Percentiles rank a stretch among this genome's conserved stretches.
phyloP scores from a whole-genome alignment of 2,888 invertebrate species.

The Esperia sulphurella region DNA sequence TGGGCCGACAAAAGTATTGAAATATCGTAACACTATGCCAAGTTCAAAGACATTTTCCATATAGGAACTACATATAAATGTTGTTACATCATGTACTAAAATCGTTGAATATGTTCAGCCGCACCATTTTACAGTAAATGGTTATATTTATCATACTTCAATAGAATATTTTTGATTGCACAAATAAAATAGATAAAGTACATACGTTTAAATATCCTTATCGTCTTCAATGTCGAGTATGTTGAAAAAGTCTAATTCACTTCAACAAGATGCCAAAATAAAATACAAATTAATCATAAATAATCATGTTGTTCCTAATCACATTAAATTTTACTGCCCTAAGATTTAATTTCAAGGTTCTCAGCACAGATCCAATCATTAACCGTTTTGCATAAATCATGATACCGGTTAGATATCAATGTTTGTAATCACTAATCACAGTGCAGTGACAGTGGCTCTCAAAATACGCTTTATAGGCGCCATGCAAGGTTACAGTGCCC shows the following conservation, averaged over 20 bases:
- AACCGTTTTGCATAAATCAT: slow-evolving; percentile 33
- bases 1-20: no score
- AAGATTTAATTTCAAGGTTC: slow-evolving; percentile 33
- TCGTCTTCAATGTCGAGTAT: no score
- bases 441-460: slow-evolving; percentile 7
- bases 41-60: no score
- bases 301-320: slow-evolving; percentile 22
- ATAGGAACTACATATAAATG: no score
- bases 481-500: slow-evolving; percentile 7
- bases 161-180: no score
- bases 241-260: neutral
- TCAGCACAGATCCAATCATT: slow-evolving; percentile 22
- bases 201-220: no score
- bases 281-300: slow-evolving; percentile 7
- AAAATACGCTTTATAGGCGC: slow-evolving; percentile 3
- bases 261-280: slow-evolving; percentile 1
- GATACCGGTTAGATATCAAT: slow-evolving; percentile 18
- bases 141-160: no score
- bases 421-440: slow-evolving; percentile 7
- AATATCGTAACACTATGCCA: no score
- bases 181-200: no score
- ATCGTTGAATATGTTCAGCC: no score
- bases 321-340: slow-evolving; percentile 28
- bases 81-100: no score
- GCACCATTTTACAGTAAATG: no score